Base-by-base conservation (phyloP, 2,113 vertebrate species). In the Nothocercus nigrocapillus region DNA sequence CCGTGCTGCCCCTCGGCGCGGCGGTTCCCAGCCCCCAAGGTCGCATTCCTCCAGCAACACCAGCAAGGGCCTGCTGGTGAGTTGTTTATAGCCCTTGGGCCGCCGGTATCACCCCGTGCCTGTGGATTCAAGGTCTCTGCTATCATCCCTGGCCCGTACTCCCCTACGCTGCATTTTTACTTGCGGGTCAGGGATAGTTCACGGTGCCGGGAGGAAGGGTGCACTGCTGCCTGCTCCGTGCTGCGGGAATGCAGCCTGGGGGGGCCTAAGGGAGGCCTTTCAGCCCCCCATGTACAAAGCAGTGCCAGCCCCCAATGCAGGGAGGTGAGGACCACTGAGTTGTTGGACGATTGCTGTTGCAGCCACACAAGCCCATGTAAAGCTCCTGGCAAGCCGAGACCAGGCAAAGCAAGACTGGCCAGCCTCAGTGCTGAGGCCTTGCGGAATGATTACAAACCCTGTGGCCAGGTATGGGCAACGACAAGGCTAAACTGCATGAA, bases 261-360 rank as follows among this genome's bases (percentile, higher is more conserved):
- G 1, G 2, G 5, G 59, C 69, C 76, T 28, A 58, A 66, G 59
- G 49, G 84, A 51, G 25, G 24, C 11, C 42, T 69, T 47, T 20
- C 1, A 2, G 67, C 34, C 32, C 14, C 32, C 9, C 16, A 49
- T 32, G 59, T 42, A 7, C 13, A 22, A 42, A 32, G 54, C 1
- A 3, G 76, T 73, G 30, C 64, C 45, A 69, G 61, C 44, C n/a
- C 69, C 3, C 28, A 49, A 17, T 0, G 0, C 25, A 63, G 53
- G 9, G 3, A 27, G 32, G 5, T 10, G 40, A 24, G 27, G 34
- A 36, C 21, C 32, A 9, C 15, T 1, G 7, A 59, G 44, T 27
- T 2, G 1, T 66, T 7, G 10, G 15, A 2, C 0, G 0, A 2
- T 1, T 47, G 30, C 49, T 74, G 13, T 58, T 36, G 3, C 28